phyloP scores from a whole-genome alignment of 2,888 invertebrate species.

The Diarsia mendica region DNA sequence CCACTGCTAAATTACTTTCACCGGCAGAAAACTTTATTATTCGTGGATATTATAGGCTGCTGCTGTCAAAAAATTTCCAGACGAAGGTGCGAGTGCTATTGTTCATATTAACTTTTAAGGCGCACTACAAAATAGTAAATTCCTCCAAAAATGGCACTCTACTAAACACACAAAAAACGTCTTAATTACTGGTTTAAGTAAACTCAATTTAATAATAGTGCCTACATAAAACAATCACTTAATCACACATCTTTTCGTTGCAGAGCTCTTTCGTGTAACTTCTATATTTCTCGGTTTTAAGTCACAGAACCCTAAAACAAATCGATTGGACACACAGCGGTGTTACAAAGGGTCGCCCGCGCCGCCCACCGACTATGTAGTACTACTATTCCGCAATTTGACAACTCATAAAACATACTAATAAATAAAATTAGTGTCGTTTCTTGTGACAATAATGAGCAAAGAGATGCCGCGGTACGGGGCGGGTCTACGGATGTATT shows the following conservation, averaged over 20 bases:
- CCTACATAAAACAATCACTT: no score
- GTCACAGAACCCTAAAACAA: constrained; percentile 71
- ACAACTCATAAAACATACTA: constrained; percentile 83
- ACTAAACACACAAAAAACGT: no score
- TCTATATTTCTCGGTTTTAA: constrained; percentile 27
- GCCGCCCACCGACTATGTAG: constrained; percentile 63
- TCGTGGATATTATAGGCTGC: no score
- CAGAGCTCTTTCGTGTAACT: background rate
- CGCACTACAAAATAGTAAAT: no score
- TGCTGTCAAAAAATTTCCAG: no score
- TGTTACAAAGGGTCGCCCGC: constrained; percentile 69
- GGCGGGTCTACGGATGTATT: constrained; percentile 70
- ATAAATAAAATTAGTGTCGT: constrained; percentile 88
- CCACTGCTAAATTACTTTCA: no score
- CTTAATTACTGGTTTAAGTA: no score
- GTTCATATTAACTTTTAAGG: no score
- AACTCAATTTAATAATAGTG: no score
- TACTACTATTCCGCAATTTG: constrained; percentile 82
- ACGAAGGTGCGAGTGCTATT: no score
- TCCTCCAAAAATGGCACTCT: no score
- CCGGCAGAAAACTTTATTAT: no score
- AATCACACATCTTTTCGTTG: background rate
- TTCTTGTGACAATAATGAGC: constrained; percentile 74
- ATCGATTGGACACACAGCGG: constrained; percentile 78
- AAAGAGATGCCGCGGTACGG: constrained; percentile 74